Evolutionary conservation across 2,113 vertebrate species (phyloP), one percentile per base, ranked within the genome.

Genomic region (Sterrhoptilus dennistouni): DNA sequence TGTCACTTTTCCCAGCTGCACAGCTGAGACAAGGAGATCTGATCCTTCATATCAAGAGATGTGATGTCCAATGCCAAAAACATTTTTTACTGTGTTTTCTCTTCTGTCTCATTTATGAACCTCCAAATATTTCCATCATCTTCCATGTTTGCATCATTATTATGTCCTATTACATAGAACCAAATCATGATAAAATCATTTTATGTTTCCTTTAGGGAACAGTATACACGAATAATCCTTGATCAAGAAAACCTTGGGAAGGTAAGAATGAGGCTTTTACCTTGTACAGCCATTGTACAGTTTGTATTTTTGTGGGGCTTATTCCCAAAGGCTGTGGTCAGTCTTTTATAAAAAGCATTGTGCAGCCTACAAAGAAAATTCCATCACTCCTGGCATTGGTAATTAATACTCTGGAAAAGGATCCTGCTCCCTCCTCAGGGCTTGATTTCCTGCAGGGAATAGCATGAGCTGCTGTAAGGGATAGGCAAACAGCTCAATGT

Each of bases 241-340:
- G 99, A 99, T 77, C 99, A 99, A 96, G 99, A 99, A 97, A 98
- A 99, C 93, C 98, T 99, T 79, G 99, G 99, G 93, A 99, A 99
- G 99, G 99, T 99, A 98, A 98, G 98, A 82, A 83, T 38, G 36
- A 65, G 14, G 45, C 8, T 91, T 87, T 61, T 87, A 84, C 74
- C 57, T 87, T 76, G 64, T 63, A 61, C 61, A 90, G 83, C 63
- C 71, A 10, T 84, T 13, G 31, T n/a, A 13, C 20, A 19, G 16
- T 45, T 93, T 5, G 0, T 75, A 12, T 59, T 83, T 92, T 87
- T 45, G 64, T 42, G 53, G 40, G 64, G 38, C 31, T 95, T 92
- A 60, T 44, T 81, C 87, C 49, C 49, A 61, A 95, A 84, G 54
- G 80, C 76, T 94, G 45, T 76, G 65, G 44, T 93, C 93, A 83